Percentiles rank a stretch among this genome's conserved stretches.
Evolutionary conservation across 2,888 invertebrate genomes (phyloP).

Genomic region (Apamea crenata): DNA sequence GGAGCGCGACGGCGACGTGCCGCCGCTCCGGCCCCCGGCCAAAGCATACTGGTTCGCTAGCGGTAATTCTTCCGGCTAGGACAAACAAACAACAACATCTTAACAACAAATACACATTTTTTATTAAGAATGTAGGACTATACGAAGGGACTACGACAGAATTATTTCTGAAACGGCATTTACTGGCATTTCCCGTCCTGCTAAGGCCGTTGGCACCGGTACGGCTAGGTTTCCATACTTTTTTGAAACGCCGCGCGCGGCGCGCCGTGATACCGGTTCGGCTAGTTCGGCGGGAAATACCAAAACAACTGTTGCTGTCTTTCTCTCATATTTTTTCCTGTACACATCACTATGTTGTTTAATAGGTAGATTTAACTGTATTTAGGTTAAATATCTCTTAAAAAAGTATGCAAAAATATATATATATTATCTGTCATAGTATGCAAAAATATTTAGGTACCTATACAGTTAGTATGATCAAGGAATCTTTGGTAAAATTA

Average conservation of each 20-base stretch:
- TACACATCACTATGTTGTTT: conserved; percentile 27
- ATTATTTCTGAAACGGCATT: conserved; percentile 17
- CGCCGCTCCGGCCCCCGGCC: conserved; percentile 82
- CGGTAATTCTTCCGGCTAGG: conserved; percentile 86
- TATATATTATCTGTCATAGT: too few relatives aligned
- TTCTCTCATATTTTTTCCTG: conserved; percentile 52
- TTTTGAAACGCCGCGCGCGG: conserved; percentile 29
- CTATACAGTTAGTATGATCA: neutral
- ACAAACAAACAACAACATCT: conserved; percentile 70
- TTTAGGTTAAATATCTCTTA: conserved; percentile 1
- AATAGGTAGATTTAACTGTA: conserved; percentile 8
- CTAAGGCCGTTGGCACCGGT: conserved; percentile 31
- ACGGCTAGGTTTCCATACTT: conserved; percentile 5
- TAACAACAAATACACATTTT: conserved; percentile 11
- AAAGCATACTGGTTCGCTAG: conserved; percentile 84
- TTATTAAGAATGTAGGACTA: neutral
- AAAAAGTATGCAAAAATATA: conserved; percentile 38
- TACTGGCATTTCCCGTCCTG: conserved; percentile 34
- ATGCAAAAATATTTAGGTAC: conserved; percentile 37
- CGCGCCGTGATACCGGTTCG: conserved; percentile 41
- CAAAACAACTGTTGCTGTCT: conserved; percentile 30
- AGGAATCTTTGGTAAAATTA: neutral
- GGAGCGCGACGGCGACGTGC: conserved; percentile 83
- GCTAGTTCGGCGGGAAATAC: conserved; percentile 59
- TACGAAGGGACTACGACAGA: neutral